These are phyloP conservation scores for Lasioglossum malachurum DNA, from an alignment of 2,888 invertebrate genomes.

Conservation along the genomic window DNA sequence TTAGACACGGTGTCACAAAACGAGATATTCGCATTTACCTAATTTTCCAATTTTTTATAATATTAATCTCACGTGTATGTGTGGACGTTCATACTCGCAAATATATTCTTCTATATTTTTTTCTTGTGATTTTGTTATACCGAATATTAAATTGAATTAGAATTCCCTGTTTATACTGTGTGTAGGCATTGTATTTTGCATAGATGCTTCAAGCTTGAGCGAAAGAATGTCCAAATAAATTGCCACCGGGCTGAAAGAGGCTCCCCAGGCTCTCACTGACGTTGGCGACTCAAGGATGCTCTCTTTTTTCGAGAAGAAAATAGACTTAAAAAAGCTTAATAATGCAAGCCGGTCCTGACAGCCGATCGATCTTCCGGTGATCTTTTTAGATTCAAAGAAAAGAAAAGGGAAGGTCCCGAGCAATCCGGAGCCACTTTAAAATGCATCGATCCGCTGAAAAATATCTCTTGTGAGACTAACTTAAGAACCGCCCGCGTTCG, in stretches of 20 bases:
- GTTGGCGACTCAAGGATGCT: not conserved
- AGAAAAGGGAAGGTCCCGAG: slow-evolving; percentile 6
- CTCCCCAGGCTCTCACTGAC: not conserved
- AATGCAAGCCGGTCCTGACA: slow-evolving; percentile 8
- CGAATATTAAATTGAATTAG: not conserved
- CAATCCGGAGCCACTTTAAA: not conserved
- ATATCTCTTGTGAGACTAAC: not conserved
- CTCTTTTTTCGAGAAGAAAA: not conserved
- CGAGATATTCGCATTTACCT: not conserved
- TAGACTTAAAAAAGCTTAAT: not conserved
- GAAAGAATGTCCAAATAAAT: not conserved
- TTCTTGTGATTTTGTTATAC: not conserved
- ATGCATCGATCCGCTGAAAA: not conserved
- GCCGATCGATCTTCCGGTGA: slow-evolving; percentile 29
- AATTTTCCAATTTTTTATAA: not conserved
- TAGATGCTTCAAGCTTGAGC: not conserved
- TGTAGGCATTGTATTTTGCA: not conserved
- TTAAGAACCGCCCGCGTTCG: not conserved
- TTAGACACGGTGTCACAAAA: not conserved
- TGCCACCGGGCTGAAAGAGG: not conserved
- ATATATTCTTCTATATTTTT: not conserved
- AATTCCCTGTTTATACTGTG: not conserved
- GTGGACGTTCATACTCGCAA: not conserved
- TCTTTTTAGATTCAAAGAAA: slow-evolving; percentile 20
- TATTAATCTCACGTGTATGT: no score